Percentiles rank a stretch among this genome's conserved stretches.
Evolutionary conservation across 2,113 vertebrate species (phyloP).

Genomic region (Lates calcarifer): DNA sequence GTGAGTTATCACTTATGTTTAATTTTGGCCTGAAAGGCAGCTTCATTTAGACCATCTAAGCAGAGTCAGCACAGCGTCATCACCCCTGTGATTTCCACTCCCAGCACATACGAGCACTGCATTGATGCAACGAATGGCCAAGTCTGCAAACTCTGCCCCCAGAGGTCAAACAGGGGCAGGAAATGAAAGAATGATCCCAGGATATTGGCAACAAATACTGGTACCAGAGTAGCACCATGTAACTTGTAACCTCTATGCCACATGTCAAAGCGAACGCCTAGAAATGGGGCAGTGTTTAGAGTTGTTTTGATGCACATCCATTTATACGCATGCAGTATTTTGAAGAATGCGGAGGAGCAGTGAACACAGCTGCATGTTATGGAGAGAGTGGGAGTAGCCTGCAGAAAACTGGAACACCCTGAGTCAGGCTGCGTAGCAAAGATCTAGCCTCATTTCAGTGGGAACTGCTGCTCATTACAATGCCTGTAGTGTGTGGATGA

Average conservation of each 20-base stretch:
- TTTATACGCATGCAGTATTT: constrained; percentile 25
- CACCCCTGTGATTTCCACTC: constrained; percentile 20
- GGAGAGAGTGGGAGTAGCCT: constrained; percentile 47
- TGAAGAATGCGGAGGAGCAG: constrained; percentile 33
- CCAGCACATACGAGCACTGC: constrained; percentile 12
- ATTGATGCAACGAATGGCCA: constrained; percentile 13
- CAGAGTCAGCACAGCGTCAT: constrained; percentile 35
- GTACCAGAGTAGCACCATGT: background rate
- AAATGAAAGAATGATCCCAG: background rate
- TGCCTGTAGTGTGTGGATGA: constrained; percentile 34
- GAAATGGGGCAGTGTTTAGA: background rate
- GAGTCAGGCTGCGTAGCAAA: constrained; percentile 60
- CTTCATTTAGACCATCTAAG: constrained; percentile 10
- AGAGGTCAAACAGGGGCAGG: background rate
- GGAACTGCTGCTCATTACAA: constrained; percentile 48
- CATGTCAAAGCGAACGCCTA: background rate
- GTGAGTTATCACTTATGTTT: constrained; percentile 1
- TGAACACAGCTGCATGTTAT: constrained; percentile 1
- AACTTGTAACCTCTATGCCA: background rate
- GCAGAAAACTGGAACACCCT: constrained; percentile 62
- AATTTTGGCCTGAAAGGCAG: constrained; percentile 8
- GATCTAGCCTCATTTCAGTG: constrained; percentile 47
- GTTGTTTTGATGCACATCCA: background rate
- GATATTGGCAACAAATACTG: background rate
- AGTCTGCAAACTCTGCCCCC: constrained; percentile 18